Base-by-base conservation (phyloP, 2,888 invertebrate species). In the Plagodis dolabraria region DNA sequence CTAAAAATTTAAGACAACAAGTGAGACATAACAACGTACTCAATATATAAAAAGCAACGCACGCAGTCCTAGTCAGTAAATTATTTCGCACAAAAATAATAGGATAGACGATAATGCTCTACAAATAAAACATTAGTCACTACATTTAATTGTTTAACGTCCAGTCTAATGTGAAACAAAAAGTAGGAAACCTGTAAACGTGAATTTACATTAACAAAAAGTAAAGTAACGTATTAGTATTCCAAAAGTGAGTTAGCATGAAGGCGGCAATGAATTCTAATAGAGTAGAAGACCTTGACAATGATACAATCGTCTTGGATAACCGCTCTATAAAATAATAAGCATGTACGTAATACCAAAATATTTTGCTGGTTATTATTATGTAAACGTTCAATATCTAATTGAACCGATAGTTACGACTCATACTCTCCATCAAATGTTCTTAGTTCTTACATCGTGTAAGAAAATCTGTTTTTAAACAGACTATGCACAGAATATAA, bases 261-360 rank as follows among this genome's bases (percentile, higher is more conserved):
- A 84, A 82, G 83, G 84, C 84, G 81, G 84, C 79, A 81, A 83
- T 86, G 86, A 89, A 89, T 89, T 86, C 80, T 83, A 86, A 87
- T 86, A 80, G 82, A 86, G 80, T 76, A 75, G 85, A 85, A 86
- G 86, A 68, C 89, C 89, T 90, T 89, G 88, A 83, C 85, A 89
- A 81, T 87, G 84, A 84, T 85, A 86, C 83, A 82, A 85, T 82
- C 81, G 74, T 78, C 75, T 80, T 82, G 75, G 72, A 78, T 81
- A 80, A 79, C 75, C 74, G 70, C 78, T 77, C 75, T 78, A 80
- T 82, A 80, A 83, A 80, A 80, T 77, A 79, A 67, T 67, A 64
- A 59, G 51, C 45, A 35, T 34, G 22, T 55, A 45, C 44, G 36
- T 8, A 38, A 38, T 40, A 40, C 40, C 9, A 9, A 40, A 40